Percentiles rank a stretch among this genome's conserved stretches.
phyloP scores from a whole-genome alignment of 2,797 vertebrate species.

The Anabas testudineus region DNA sequence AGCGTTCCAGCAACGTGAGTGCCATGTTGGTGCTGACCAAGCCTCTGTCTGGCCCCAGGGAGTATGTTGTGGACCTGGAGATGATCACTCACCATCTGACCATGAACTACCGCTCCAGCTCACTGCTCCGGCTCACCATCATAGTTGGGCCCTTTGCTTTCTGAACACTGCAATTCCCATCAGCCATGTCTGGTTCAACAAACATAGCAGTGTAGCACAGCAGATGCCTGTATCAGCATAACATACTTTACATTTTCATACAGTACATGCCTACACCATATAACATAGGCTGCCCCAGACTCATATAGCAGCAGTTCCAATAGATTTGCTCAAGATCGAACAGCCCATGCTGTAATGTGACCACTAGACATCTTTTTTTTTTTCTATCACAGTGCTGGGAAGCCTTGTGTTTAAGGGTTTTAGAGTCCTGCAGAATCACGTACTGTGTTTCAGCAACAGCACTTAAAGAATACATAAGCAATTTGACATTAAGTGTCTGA shows the following conservation, averaged over 20 bases:
- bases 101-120: slow-evolving; percentile 93
- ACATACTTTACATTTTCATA: slow-evolving; percentile 68
- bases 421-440: slow-evolving; percentile 6
- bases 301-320: slow-evolving; percentile 46
- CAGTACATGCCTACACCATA: slow-evolving; percentile 50
- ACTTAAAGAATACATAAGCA: neutral
- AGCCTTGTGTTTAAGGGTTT: slow-evolving; percentile 24
- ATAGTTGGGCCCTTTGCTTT: slow-evolving; percentile 95
- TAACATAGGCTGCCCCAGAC: slow-evolving; percentile 51
- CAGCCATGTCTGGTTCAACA: slow-evolving; percentile 54
- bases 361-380: slow-evolving; percentile 66
- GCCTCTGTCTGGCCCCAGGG: slow-evolving; percentile 90
- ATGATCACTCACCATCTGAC: slow-evolving; percentile 94
- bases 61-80: slow-evolving; percentile 96
- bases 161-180: slow-evolving; percentile 74
- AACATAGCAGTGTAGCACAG: slow-evolving; percentile 65
- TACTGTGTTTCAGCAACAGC: slow-evolving; percentile 21
- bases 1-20: slow-evolving; percentile 93
- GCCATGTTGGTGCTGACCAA: slow-evolving; percentile 97
- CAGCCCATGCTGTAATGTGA: slow-evolving; percentile 50
- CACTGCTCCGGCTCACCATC: slow-evolving; percentile 94
- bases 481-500: slow-evolving; percentile 27
- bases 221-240: slow-evolving; percentile 63
- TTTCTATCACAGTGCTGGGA: slow-evolving; percentile 37
- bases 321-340: slow-evolving; percentile 48